Base-by-base conservation (phyloP, 2,888 invertebrate species). In the Drosophila mulleri region DNA sequence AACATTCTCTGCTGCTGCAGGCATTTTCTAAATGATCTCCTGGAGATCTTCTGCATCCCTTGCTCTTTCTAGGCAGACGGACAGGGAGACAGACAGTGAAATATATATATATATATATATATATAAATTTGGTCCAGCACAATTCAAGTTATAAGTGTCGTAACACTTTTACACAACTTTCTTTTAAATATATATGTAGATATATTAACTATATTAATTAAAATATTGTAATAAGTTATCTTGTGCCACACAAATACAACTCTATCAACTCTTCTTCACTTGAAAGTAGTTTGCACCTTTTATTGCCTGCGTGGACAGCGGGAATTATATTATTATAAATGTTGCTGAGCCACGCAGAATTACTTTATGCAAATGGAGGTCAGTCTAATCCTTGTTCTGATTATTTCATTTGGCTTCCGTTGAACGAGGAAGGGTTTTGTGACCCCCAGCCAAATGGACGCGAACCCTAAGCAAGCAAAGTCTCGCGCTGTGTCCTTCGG, bases 391-490 rank as follows among this genome's bases (percentile, higher is more conserved):
- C 57, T 58, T 54, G 57, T n/a, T 23, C 45, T 61, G 78, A 66
- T 72, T 64, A 76, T 76, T 58, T 71, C 37, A 57, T 32, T 42
- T 42, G 39, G 32, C 9, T 23, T n/a, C 23, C 39, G 44, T 32
- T 37, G 54, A 18, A 16, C 32, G 58, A 18, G n/a, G 37, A 44
- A 39, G 35, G 20, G 52, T 29, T 41, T 45, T 42, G 42, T 11
- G 14, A 20, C 32, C 12, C 12, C 16, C 39, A 56, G 39, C 18
- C 29, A 35, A 52, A 16, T 41, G 53, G 20, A 42, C 41, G 23
- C 37, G 26, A 50, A 44, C 35, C 75, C 77, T 78, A 78, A 80
- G 71, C 77, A 78, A 80, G 77, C 80, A 75, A 54, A 37, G 7
- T 26, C 20, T 9, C 45, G 11, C 45, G 59, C 37, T 16, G 48